Evolutionary conservation across 2,113 vertebrate species (phyloP).

Genomic region (Plecturocebus donacophilus): DNA sequence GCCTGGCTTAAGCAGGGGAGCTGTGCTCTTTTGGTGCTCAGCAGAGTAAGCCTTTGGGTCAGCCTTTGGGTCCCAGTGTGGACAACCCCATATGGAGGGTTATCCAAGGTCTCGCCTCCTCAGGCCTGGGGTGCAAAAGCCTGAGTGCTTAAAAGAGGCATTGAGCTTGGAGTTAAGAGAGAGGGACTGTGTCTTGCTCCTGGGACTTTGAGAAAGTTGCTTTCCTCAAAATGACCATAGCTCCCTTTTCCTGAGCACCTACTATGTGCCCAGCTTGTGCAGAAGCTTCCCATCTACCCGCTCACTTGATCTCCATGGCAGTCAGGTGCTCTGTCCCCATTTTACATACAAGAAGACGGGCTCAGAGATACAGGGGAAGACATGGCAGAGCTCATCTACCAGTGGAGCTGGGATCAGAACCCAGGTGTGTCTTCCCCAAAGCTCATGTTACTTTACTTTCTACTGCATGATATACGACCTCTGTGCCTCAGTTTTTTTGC

Average conservation of each 20-base stretch:
- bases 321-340: not conserved
- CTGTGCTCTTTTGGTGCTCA: not conserved
- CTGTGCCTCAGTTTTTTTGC: not conserved
- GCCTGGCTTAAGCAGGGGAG: not conserved
- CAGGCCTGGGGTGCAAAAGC: not conserved
- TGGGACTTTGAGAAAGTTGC: not conserved
- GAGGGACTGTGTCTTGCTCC: too few relatives aligned
- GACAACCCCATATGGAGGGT: not conserved
- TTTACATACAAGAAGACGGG: not conserved
- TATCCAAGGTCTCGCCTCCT: not conserved
- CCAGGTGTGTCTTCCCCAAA: accelerated
- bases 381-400: accelerated
- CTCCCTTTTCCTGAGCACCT: not conserved
- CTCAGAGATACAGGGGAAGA: not conserved
- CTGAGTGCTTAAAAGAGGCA: not conserved
- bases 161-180: not conserved
- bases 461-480: accelerated
- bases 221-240: not conserved
- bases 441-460: not conserved
- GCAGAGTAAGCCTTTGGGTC: not conserved
- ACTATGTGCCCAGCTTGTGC: not conserved
- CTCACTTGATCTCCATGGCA: not conserved
- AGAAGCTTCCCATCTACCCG: not conserved
- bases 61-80: not conserved
- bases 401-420: not conserved